Conservation (phyloP, 2,888 invertebrate species). For the Hypselothyrea guttata region DNA sequence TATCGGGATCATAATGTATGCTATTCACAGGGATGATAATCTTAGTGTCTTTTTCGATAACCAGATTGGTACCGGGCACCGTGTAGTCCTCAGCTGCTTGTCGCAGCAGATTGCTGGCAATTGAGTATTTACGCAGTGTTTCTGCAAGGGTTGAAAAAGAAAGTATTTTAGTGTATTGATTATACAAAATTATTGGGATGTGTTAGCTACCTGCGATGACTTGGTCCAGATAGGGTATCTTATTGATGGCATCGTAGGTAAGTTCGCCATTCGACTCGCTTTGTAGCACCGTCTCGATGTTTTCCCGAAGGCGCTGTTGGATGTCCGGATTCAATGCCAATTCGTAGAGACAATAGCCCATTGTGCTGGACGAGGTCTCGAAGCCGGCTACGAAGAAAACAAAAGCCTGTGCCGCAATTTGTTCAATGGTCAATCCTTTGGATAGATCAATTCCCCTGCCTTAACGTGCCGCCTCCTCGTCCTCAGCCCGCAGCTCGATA, state of each 20-base stretch:
- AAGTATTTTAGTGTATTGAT: background rate
- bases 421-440: slow-evolving; percentile 76
- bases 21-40: slow-evolving; percentile 78
- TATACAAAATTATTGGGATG: too few species aligned
- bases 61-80: slow-evolving; percentile 82
- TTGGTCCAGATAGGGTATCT: too few species aligned
- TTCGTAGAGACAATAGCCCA: slow-evolving; percentile 46
- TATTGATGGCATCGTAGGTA: too few species aligned
- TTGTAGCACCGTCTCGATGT: too few species aligned
- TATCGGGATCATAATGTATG: slow-evolving; percentile 84
- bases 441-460: slow-evolving; percentile 55
- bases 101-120: slow-evolving; percentile 83
- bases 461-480: slow-evolving; percentile 36
- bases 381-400: slow-evolving; percentile 84
- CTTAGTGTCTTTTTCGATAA: slow-evolving; percentile 81
- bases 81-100: slow-evolving; percentile 83
- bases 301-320: slow-evolving; percentile 53
- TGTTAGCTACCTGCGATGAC: too few species aligned
- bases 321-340: slow-evolving; percentile 55
- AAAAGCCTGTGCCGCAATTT: slow-evolving; percentile 84
- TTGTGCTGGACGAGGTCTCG: slow-evolving; percentile 83
- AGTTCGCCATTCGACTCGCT: too few species aligned
- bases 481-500: slow-evolving; percentile 76
- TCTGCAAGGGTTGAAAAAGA: slow-evolving; percentile 77
- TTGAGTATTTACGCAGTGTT: slow-evolving; percentile 84